Percentiles rank a stretch among this genome's conserved stretches.
These are phyloP conservation scores for Battus philenor DNA, from an alignment of 1,140 invertebrate genomes.

Conservation along the genomic window DNA sequence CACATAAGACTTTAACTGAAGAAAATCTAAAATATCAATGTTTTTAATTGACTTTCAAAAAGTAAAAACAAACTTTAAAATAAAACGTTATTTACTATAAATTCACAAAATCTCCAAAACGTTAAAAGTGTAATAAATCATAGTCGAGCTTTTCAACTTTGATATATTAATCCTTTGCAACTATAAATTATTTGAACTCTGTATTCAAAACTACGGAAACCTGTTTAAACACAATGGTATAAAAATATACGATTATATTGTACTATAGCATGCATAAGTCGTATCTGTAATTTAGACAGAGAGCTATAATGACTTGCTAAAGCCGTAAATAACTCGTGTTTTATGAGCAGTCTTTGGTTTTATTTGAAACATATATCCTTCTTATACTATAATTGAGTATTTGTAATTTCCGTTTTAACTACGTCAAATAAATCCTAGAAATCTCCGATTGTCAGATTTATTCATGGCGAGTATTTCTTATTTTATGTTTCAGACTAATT, in stretches of 20 bases:
- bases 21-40: too few species aligned
- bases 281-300: conserved; percentile 12
- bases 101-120: too few species aligned
- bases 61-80: too few species aligned
- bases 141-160: too few species aligned
- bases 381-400: conserved; percentile 13
- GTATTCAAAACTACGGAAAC: neutral
- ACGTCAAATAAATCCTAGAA: conserved; percentile 12
- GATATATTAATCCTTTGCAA: neutral
- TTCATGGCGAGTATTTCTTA: neutral
- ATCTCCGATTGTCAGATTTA: conserved; percentile 9
- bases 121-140: too few species aligned
- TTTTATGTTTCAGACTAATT: too few species aligned
- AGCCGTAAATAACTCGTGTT: conserved; percentile 15
- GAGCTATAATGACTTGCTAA: conserved; percentile 12
- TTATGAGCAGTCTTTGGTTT: conserved; percentile 11
- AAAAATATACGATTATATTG: neutral
- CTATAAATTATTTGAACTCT: conserved; percentile 6
- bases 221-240: neutral
- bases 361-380: conserved; percentile 11
- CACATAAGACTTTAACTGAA: too few species aligned
- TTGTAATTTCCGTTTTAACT: conserved; percentile 11
- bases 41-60: too few species aligned
- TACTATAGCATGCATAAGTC: neutral
- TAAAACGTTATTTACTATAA: too few species aligned